Percentiles rank a stretch among this genome's conserved stretches.
These are phyloP conservation scores for Odontamblyopus rebecca DNA, from an alignment of 2,797 vertebrate genomes.

Conservation along the genomic window DNA sequence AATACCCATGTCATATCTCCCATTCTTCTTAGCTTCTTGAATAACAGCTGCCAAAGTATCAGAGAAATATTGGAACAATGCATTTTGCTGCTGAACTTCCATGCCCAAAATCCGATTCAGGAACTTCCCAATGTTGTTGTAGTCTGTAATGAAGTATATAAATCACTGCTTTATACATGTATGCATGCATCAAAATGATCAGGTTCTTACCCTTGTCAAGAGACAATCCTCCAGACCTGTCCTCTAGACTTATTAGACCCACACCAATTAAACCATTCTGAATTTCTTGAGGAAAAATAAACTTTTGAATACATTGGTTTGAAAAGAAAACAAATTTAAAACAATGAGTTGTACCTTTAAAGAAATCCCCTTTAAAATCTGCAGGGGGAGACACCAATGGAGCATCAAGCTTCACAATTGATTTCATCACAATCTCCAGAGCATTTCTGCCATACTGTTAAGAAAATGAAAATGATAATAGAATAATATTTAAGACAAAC, in stretches of 20 bases:
- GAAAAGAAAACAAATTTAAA: neutral
- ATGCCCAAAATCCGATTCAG: constrained; percentile 97
- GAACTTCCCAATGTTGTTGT: constrained; percentile 99
- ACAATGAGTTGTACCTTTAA: constrained; percentile 83
- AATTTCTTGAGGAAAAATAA: constrained; percentile 80
- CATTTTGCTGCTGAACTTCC: constrained; percentile 97
- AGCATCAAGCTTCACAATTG: constrained; percentile 92
- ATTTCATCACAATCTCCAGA: constrained; percentile 98
- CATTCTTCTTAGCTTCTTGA: constrained; percentile 96
- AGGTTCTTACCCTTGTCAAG: constrained; percentile 90
- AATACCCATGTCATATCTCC: constrained; percentile 98
- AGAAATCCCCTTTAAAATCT: constrained; percentile 94
- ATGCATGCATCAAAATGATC: neutral
- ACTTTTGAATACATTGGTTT: neutral
- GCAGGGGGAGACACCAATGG: constrained; percentile 90
- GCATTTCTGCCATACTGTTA: constrained; percentile 94
- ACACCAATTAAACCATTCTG: constrained; percentile 93
- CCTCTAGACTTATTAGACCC: constrained; percentile 95
- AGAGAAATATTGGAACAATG: constrained; percentile 97
- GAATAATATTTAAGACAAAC: neutral
- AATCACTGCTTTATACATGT: neutral
- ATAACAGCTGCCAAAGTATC: constrained; percentile 94
- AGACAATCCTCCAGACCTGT: constrained; percentile 86
- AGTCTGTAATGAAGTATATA: constrained; percentile 78
- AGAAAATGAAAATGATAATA: constrained; percentile 7